Percentiles rank a stretch among this genome's conserved stretches.
phyloP scores from a whole-genome alignment of 2,113 vertebrate genomes.

The Emydura subglobosa region DNA sequence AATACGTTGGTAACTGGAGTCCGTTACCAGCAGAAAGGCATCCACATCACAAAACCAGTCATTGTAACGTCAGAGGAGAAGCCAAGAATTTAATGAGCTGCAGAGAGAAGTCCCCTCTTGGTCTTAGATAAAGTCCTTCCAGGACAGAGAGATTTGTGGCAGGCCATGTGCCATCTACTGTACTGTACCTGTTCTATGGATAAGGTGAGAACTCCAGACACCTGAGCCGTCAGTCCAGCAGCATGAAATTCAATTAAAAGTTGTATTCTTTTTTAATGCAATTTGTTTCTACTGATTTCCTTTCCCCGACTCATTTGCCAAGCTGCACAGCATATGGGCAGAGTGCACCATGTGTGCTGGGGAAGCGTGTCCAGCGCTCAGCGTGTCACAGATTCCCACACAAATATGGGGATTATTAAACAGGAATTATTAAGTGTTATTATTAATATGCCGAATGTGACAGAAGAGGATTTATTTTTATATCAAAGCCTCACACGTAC shows the following conservation, averaged over 20 bases:
- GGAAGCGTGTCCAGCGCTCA: conserved; percentile 59
- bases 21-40: neutral
- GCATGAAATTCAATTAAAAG: conserved; percentile 10
- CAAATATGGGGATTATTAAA: conserved; percentile 63
- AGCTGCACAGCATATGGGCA: conserved; percentile 56
- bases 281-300: neutral
- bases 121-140: neutral
- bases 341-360: neutral
- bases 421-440: conserved; percentile 61
- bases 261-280: neutral
- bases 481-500: conserved; percentile 28
- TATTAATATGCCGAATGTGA: conserved; percentile 68
- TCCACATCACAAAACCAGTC: neutral
- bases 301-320: neutral
- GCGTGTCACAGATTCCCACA: conserved; percentile 63
- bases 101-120: neutral
- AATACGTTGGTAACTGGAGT: neutral
- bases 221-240: neutral
- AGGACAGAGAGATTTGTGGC: neutral
- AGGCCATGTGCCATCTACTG: neutral
- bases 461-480: conserved; percentile 71
- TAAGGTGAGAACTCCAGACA: neutral
- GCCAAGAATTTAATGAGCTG: neutral
- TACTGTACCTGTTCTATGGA: neutral
- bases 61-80: neutral